Evolutionary conservation across 2,797 vertebrate genomes (phyloP).

Genomic region (Megalops cyprinoides): DNA sequence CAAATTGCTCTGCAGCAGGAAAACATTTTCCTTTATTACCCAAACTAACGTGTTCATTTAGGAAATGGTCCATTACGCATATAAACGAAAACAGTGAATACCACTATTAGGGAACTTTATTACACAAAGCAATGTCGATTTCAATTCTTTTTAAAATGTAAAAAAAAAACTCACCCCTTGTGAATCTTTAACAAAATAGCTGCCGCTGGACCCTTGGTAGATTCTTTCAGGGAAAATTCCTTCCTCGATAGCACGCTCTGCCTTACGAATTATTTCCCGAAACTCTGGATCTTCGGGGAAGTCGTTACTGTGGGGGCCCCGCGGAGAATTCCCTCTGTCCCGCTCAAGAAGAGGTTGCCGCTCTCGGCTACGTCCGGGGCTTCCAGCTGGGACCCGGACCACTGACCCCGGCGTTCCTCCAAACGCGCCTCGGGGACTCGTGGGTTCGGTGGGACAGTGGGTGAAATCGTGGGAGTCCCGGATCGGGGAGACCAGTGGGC

Average conservation of each 20-base stretch:
- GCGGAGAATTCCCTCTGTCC: constrained; percentile 46
- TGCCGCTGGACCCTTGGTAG: constrained; percentile 84
- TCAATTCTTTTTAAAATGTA: constrained; percentile 3
- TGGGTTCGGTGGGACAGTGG: constrained; percentile 52
- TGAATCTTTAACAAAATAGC: constrained; percentile 83
- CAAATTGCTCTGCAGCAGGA: background rate
- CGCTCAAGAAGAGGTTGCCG: constrained; percentile 75
- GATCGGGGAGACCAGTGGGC: constrained; percentile 75
- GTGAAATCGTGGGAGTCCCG: constrained; percentile 65
- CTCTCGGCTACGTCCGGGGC: constrained; percentile 67
- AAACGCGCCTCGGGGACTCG: constrained; percentile 36
- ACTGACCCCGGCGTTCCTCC: constrained; percentile 62
- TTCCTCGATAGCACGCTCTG: constrained; percentile 76
- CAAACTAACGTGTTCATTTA: background rate
- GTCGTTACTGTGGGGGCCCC: constrained; percentile 63
- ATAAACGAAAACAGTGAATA: background rate
- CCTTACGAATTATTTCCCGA: constrained; percentile 72
- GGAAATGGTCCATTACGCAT: background rate
- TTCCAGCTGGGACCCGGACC: constrained; percentile 57
- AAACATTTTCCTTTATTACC: background rate
- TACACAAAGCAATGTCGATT: no score
- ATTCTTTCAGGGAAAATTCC: constrained; percentile 81
- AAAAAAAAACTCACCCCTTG: constrained; percentile 74
- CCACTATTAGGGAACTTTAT: no score
- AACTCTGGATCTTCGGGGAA: constrained; percentile 77